Evolutionary conservation across 2,888 invertebrate genomes (phyloP), one percentile per base, ranked within the genome.

Genomic region (Drosophila imparisetae): DNA sequence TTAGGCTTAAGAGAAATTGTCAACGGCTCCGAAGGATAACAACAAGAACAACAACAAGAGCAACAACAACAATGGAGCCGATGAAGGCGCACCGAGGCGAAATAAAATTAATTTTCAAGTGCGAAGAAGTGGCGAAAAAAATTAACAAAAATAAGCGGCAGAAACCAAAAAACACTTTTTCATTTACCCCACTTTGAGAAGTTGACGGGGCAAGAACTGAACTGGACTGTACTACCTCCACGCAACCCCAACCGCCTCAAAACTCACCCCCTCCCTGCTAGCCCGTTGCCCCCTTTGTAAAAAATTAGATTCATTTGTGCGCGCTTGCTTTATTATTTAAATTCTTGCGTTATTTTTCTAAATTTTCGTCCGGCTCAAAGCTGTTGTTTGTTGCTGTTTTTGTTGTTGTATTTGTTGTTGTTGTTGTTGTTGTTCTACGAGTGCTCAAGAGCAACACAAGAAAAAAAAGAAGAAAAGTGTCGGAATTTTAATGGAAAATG

Each of bases 401-500:
- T 65, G 64, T 49, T 60, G 36, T 52, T 73, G 40, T 42, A n/a
- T 4, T 34, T 57, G 62, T 48, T 65, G 61, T 65, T 60, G 40
- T 57, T 67, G 59, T 50, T 63, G 38, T 55, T 74, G 50, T 57
- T 75, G 55, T 67, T 54, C 64, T 66, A 57, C 64, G 67, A 71
- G 65, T 58, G 66, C 36, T 34, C 24, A 32, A 49, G 29, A 55
- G 45, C 45, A 45, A 45, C 45, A 45, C 24, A 38, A 55, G 13
- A 27, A n/a, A 52, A 45, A 45, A 50, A 48, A 42, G 10, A 52
- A 80, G 57, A 72, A 69, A 87, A 85, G 83, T 86, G 86, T 75
- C 75, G 91, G 91, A 91, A 91, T 91, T 91, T 91, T 91, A 91
- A 91, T 91, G 90, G 91, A 91, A 91, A 91, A 91, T 89, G 84